Evolutionary conservation across 2,888 invertebrate genomes (phyloP).

Genomic region (Harmothoe impar): DNA sequence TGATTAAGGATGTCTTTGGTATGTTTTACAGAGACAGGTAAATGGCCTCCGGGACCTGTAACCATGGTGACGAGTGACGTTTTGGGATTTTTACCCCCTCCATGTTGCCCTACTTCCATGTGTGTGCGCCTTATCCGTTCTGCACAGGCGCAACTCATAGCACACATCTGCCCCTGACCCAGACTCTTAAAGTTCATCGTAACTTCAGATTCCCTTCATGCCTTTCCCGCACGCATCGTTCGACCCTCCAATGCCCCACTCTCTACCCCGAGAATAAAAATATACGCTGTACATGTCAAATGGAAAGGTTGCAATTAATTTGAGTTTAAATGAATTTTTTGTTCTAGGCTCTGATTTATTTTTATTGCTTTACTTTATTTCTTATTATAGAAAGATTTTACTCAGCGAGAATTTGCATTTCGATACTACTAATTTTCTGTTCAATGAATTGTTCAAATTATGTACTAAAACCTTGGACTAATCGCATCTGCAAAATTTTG

Average conservation of each 20-base stretch:
- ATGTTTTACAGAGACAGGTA: constrained; percentile 60
- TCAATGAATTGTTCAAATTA: not conserved
- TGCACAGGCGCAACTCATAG: no score
- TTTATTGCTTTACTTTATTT: no score
- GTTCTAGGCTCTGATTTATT: no score
- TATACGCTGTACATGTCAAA: no score
- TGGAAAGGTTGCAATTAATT: no score
- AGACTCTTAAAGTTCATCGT: not conserved
- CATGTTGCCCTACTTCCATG: not conserved
- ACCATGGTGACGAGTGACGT: constrained; percentile 21
- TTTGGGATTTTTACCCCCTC: not conserved
- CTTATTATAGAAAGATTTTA: no score
- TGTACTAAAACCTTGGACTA: constrained; percentile 21
- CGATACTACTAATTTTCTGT: not conserved
- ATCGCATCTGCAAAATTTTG: not conserved
- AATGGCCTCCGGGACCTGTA: not conserved
- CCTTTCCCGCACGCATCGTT: no score
- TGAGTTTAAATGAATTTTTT: no score
- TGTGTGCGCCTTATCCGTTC: constrained; percentile 32
- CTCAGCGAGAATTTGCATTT: no score
- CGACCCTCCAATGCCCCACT: no score
- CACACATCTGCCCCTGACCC: not conserved
- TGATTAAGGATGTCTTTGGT: constrained; percentile 19
- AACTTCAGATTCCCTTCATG: no score
- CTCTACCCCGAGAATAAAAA: no score